Evolutionary conservation across 2,797 vertebrate genomes (phyloP).

Genomic region (Acestrorhynchus altus): DNA sequence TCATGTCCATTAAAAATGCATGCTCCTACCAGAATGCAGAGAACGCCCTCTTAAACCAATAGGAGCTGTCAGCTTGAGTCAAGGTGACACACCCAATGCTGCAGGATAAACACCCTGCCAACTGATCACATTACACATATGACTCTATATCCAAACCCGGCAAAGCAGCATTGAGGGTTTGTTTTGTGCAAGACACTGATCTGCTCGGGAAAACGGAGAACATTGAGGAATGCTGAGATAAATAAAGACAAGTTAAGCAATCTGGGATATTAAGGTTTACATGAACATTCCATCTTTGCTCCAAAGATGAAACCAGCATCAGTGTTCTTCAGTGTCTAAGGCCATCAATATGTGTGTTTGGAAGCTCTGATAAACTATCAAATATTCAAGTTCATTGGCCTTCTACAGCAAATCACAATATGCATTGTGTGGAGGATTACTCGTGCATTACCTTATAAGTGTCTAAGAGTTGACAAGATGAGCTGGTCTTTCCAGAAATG

Average conservation of each 20-base stretch:
- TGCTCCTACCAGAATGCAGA: conserved; percentile 15
- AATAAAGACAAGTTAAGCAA: too few relatives aligned
- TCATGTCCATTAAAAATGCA: conserved; percentile 38
- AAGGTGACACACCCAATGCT: conserved; percentile 28
- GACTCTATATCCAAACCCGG: not conserved
- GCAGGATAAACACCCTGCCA: not conserved
- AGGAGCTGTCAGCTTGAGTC: conserved; percentile 7
- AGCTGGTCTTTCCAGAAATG: conserved; percentile 82
- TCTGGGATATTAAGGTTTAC: not conserved
- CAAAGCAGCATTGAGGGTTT: too few relatives aligned
- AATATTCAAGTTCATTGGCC: not conserved
- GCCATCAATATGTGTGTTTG: not conserved
- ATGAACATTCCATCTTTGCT: too few relatives aligned
- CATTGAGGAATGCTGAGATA: too few relatives aligned
- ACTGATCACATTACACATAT: not conserved
- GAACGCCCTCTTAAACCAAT: conserved; percentile 4
- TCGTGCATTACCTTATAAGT: not conserved
- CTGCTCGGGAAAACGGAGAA: too few relatives aligned
- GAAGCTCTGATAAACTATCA: not conserved
- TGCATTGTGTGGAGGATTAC: not conserved
- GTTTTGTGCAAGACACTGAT: too few relatives aligned
- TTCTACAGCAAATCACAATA: too few relatives aligned
- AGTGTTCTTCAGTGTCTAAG: too few relatives aligned
- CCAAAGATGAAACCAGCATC: too few relatives aligned
- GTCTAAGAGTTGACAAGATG: conserved; percentile 50